Percentiles rank a stretch among this genome's conserved stretches.
Evolutionary conservation across 1,140 invertebrate genomes (phyloP).

Genomic region (Maniola jurtina): DNA sequence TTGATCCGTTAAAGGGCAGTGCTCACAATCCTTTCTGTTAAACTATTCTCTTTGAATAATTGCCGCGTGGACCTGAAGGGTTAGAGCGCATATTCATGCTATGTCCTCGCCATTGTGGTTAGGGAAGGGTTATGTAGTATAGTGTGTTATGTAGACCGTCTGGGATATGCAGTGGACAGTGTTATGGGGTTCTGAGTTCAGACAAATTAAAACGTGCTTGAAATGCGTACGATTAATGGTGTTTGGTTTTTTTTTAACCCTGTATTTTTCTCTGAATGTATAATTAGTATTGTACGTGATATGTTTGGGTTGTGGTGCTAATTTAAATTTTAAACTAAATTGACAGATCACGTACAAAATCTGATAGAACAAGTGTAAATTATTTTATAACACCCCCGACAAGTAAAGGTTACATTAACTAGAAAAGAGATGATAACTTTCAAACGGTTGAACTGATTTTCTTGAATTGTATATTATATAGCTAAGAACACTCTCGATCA

Average conservation of each 20-base stretch:
- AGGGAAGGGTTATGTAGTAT: constrained; percentile 44
- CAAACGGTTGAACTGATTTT: too few species aligned
- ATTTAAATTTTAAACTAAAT: too few species aligned
- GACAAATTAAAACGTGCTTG: constrained; percentile 12
- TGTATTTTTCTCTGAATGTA: not conserved
- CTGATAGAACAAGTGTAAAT: too few species aligned
- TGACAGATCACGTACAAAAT: too few species aligned
- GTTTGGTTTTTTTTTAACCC: not conserved
- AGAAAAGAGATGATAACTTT: too few species aligned
- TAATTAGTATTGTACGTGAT: too few species aligned
- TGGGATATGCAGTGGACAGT: constrained; percentile 39
- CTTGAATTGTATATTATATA: too few species aligned
- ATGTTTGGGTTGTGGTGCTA: too few species aligned
- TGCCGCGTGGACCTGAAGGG: constrained; percentile 77
- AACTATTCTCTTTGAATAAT: constrained; percentile 79
- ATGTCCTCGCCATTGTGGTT: constrained; percentile 69
- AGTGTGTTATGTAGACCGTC: constrained; percentile 37
- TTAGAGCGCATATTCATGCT: constrained; percentile 74
- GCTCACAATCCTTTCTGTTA: constrained; percentile 78
- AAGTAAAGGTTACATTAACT: too few species aligned
- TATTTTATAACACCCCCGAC: too few species aligned
- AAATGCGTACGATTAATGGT: not conserved
- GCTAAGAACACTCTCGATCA: too few species aligned
- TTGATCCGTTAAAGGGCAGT: constrained; percentile 31
- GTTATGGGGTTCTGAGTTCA: constrained; percentile 14